These are phyloP conservation scores for Otocyon megalotis DNA, from an alignment of 2,113 vertebrate genomes.

Conservation along the genomic window DNA sequence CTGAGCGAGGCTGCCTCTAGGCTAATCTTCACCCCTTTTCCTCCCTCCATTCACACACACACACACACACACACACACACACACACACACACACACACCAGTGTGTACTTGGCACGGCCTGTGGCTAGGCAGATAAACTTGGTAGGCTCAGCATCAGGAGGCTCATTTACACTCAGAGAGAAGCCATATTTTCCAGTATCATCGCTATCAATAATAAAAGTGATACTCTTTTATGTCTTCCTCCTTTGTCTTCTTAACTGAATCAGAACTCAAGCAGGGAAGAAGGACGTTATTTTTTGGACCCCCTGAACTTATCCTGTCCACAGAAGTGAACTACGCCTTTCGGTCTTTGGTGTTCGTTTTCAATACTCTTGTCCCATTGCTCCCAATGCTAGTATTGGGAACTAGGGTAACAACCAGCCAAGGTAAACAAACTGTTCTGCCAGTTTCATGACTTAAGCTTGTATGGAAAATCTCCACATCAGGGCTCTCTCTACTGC, in stretches of 20 bases:
- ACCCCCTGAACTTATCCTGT: too few relatives aligned
- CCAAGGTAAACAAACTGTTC: background rate
- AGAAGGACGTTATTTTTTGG: background rate
- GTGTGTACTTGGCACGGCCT: background rate
- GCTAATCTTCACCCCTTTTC: too few relatives aligned
- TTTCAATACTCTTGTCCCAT: background rate
- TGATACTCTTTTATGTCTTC: background rate
- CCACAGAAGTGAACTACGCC: background rate
- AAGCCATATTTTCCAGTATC: background rate
- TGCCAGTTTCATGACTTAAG: background rate
- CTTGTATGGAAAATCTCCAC: background rate
- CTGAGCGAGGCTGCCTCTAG: background rate
- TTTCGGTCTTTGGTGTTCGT: background rate
- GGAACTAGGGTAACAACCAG: rapidly evolving
- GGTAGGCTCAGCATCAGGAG: background rate
- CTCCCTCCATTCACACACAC: background rate
- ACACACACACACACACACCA: background rate
- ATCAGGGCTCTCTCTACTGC: background rate
- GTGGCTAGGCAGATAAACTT: background rate
- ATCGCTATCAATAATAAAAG: background rate
- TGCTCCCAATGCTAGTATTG: background rate
- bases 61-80: background rate
- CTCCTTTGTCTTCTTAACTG: background rate
- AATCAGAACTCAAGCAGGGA: background rate
- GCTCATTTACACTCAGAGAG: background rate